Evolutionary conservation across 2,113 vertebrate species (phyloP).

Genomic region (Thryonomys swinderianus): DNA sequence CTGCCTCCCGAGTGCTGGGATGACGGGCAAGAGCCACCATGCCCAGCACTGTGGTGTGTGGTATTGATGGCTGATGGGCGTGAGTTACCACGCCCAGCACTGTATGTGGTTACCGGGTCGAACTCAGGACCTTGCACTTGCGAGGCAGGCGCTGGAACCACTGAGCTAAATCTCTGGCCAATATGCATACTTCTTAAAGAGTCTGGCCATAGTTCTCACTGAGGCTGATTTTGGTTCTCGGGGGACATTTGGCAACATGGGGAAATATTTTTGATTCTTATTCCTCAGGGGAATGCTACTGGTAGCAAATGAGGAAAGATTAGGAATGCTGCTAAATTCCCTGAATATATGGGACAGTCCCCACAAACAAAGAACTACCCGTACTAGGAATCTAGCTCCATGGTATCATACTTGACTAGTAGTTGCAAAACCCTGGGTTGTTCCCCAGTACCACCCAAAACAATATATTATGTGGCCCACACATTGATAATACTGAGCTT

Average conservation of each 20-base stretch:
- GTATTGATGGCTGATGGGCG: no score
- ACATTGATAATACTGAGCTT: not conserved
- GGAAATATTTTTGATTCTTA: not conserved
- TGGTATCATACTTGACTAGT: not conserved
- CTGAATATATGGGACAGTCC: not conserved
- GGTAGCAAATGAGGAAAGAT: not conserved
- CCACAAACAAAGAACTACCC: not conserved
- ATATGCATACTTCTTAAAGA: not conserved
- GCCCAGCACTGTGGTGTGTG: no score
- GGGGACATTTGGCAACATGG: not conserved
- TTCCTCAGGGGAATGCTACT: not conserved
- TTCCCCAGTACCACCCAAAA: no score
- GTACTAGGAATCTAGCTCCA: not conserved
- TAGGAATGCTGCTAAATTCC: not conserved
- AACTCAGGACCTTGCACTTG: no score
- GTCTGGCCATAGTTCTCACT: not conserved
- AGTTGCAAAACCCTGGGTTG: not conserved
- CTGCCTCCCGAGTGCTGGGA: no score
- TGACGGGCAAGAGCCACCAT: no score
- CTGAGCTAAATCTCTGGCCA: no score
- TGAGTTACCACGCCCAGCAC: no score
- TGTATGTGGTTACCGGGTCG: no score
- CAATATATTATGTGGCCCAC: not conserved
- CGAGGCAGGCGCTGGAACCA: no score
- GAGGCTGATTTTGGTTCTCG: not conserved